These are phyloP conservation scores for Craseonycteris thonglongyai DNA, from an alignment of 2,113 vertebrate genomes.

Conservation along the genomic window DNA sequence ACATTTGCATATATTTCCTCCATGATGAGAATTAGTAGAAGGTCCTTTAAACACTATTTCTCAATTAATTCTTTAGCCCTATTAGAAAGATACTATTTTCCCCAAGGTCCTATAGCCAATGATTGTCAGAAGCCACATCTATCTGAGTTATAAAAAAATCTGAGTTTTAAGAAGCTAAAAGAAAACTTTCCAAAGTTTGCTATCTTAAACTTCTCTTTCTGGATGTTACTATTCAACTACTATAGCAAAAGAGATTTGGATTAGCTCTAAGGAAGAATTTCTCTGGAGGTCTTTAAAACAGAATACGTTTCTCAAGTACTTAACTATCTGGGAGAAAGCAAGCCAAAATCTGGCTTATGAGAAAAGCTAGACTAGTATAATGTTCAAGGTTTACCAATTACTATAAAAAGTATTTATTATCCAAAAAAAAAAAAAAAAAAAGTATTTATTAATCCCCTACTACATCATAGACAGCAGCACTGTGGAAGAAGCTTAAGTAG, in stretches of 20 bases:
- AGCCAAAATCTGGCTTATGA: neutral
- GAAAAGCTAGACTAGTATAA: neutral
- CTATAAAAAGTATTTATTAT: slow-evolving; percentile 2
- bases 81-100: slow-evolving; percentile 13
- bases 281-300: slow-evolving; percentile 26
- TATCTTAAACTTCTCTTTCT: slow-evolving; percentile 22
- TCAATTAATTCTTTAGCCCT: slow-evolving; percentile 40
- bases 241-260: slow-evolving; percentile 16
- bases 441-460: neutral
- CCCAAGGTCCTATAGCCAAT: neutral
- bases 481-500: neutral
- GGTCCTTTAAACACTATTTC: neutral
- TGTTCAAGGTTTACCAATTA: slow-evolving; percentile 2
- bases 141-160: neutral
- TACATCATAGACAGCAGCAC: neutral
- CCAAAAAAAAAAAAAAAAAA: too few species aligned
- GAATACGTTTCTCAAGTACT: neutral
- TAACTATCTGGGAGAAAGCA: neutral
- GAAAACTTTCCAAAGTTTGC: slow-evolving; percentile 13
- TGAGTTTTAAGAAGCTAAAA: slow-evolving; percentile 32
- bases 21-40: neutral
- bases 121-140: neutral
- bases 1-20: slow-evolving; percentile 21
- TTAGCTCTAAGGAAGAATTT: slow-evolving; percentile 18
- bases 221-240: neutral